Percentiles rank a stretch among this genome's conserved stretches.
These are phyloP conservation scores for Ricordea florida DNA, from an alignment of 92 coral and sea anemone species.

Conservation along the genomic window DNA sequence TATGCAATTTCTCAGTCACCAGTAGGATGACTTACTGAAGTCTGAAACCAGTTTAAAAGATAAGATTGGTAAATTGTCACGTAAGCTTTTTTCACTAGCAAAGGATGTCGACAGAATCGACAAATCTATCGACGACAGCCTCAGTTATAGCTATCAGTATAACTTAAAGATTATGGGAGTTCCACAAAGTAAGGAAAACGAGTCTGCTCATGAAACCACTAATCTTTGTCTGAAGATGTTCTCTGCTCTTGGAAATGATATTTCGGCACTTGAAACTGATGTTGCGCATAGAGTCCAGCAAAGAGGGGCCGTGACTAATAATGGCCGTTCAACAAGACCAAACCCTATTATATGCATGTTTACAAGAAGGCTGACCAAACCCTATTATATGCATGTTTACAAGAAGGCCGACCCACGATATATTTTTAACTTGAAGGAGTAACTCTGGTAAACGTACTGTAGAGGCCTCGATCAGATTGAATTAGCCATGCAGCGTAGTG, in stretches of 20 bases:
- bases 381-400: slow-evolving; percentile 26
- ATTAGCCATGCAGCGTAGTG: too few species aligned
- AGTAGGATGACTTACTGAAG: neutral
- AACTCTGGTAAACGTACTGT: neutral
- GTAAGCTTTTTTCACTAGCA: neutral
- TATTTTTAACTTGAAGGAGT: neutral
- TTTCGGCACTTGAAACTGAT: neutral
- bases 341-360: slow-evolving; percentile 23
- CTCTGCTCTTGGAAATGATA: neutral
- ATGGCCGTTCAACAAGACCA: slow-evolving; percentile 7
- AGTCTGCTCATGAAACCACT: slow-evolving; percentile 11
- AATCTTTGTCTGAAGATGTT: slow-evolving; percentile 13
- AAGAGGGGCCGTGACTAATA: slow-evolving; percentile 3
- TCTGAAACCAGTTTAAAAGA: neutral
- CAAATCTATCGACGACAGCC: neutral
- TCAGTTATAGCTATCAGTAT: neutral
- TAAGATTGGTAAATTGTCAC: neutral
- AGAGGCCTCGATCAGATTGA: slow-evolving; percentile 8
- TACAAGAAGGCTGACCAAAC: slow-evolving; percentile 23
- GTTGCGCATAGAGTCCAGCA: slow-evolving; percentile 13
- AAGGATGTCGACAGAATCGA: neutral
- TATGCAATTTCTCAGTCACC: neutral
- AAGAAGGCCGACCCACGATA: slow-evolving; percentile 24
- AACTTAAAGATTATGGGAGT: slow-evolving; percentile 4
- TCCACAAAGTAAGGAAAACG: neutral